phyloP scores from a whole-genome alignment of 2,888 invertebrate species.

The Synergus itoensis region DNA sequence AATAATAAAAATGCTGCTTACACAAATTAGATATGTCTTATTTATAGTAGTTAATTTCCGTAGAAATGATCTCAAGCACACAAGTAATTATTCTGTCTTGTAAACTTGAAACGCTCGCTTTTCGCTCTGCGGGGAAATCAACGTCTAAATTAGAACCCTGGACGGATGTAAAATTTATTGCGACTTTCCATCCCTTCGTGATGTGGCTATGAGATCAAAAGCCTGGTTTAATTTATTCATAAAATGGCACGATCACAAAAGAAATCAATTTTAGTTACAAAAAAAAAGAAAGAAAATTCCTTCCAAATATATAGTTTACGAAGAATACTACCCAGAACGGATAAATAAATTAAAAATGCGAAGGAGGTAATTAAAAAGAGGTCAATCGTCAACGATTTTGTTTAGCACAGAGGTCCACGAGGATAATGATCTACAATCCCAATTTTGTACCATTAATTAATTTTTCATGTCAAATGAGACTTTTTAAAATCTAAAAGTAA shows the following conservation, averaged over 20 bases:
- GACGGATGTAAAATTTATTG: constrained; percentile 13
- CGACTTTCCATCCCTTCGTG: neutral
- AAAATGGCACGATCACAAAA: constrained; percentile 46
- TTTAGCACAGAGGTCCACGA: neutral
- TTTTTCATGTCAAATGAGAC: neutral
- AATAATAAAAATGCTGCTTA: neutral
- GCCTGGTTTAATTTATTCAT: neutral
- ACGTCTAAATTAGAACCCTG: constrained; percentile 44
- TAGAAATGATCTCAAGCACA: neutral
- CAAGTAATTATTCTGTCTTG: neutral
- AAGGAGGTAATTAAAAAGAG: neutral
- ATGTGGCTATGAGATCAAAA: neutral
- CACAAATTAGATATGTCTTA: neutral
- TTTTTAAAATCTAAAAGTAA: neutral
- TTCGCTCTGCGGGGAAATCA: constrained; percentile 50
- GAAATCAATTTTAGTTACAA: constrained; percentile 6
- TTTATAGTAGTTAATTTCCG: neutral
- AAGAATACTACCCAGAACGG: too few species aligned
- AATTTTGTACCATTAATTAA: neutral
- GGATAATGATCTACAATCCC: constrained; percentile 14
- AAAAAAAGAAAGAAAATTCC: neutral
- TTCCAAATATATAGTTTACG: too few species aligned
- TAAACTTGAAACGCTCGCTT: constrained; percentile 8
- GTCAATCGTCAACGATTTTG: constrained; percentile 34
- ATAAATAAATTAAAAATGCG: neutral